A percentile compares a stretch with the other conserved stretches of the same genome.
phyloP scores from a whole-genome alignment of 92 coral and sea anemone species.

The Siderastrea radians region DNA sequence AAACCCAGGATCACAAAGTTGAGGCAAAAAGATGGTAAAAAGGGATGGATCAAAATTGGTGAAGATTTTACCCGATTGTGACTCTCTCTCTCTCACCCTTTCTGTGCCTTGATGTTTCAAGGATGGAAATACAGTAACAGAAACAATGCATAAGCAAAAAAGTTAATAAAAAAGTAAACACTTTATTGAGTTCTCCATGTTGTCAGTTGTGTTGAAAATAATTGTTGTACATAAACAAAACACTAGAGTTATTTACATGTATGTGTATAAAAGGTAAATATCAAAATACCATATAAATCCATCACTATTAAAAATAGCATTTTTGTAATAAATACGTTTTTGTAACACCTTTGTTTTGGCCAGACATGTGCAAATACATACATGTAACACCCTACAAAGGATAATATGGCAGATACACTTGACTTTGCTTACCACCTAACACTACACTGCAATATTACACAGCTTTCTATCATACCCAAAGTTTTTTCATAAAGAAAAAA shows the following conservation, averaged over 20 bases:
- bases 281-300: constrained; percentile 7
- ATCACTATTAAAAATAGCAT: constrained; percentile 22
- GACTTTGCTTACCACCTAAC: too few species aligned
- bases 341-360: background rate
- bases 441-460: too few species aligned
- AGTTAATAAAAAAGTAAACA: background rate
- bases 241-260: background rate
- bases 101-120: background rate
- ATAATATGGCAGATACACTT: background rate
- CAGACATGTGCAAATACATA: background rate
- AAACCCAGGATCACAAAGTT: too few species aligned
- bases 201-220: background rate
- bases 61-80: too few species aligned
- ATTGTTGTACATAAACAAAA: background rate
- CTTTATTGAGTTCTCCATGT: background rate
- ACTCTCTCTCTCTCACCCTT: background rate
- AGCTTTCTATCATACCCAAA: background rate
- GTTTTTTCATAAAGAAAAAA: background rate
- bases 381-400: background rate
- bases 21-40: too few species aligned
- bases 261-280: background rate
- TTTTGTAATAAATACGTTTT: constrained; percentile 2
- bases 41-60: too few species aligned
- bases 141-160: background rate
- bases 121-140: background rate